Evolutionary conservation across 2,888 invertebrate species (phyloP).

Genomic region (Perithous albicinctus): DNA sequence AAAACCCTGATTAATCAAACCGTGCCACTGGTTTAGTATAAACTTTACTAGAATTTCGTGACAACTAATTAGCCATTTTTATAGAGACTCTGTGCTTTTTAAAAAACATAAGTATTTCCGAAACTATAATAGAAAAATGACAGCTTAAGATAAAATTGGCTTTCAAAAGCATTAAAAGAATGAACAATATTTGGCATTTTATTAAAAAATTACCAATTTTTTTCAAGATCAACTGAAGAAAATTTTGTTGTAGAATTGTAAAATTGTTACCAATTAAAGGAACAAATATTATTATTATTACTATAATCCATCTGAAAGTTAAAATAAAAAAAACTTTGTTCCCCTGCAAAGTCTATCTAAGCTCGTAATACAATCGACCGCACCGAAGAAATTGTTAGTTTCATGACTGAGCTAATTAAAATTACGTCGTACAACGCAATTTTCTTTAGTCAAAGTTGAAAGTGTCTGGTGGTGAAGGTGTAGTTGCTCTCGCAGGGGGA

Average conservation of each 20-base stretch:
- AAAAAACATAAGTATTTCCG: background rate
- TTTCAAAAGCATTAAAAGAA: no score
- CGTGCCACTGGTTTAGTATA: background rate
- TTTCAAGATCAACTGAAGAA: no score
- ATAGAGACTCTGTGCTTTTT: background rate
- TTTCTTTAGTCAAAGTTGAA: conserved; percentile 43
- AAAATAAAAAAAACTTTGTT: conserved; percentile 6
- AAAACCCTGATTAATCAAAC: background rate
- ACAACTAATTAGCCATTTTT: background rate
- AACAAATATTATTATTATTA: no score
- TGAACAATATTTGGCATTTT: no score
- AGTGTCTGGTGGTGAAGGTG: conserved; percentile 13
- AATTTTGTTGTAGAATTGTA: no score
- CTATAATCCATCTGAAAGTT: background rate
- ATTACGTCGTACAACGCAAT: conserved; percentile 35
- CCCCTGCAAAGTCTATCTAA: no score
- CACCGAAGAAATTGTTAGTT: conserved; percentile 10
- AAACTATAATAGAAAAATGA: background rate
- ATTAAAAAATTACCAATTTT: no score
- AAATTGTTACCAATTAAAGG: no score
- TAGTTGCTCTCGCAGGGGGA: conserved; percentile 20
- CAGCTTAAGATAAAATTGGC: no score
- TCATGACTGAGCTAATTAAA: conserved; percentile 46
- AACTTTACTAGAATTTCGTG: background rate
- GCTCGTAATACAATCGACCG: background rate